phyloP scores from a whole-genome alignment of 2,113 vertebrate species.

The Tyto alba region DNA sequence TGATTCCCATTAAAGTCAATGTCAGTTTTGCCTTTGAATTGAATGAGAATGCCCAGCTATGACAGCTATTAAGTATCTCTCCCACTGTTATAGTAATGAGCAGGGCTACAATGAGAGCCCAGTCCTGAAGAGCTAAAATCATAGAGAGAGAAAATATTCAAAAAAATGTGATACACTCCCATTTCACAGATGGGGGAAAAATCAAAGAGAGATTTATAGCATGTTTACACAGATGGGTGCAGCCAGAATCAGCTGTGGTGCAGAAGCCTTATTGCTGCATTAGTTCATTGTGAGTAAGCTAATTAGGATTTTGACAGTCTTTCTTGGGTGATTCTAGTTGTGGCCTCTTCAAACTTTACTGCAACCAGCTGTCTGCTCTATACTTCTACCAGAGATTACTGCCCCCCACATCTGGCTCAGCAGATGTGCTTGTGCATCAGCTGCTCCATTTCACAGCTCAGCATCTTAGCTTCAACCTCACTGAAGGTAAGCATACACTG shows the following conservation, averaged over 20 bases:
- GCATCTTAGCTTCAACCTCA: background rate
- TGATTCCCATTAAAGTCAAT: conserved; percentile 29
- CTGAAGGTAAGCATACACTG: background rate
- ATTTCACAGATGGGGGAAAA: conserved; percentile 36
- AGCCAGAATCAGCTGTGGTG: conserved; percentile 45
- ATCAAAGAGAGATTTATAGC: conserved; percentile 49
- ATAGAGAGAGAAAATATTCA: background rate
- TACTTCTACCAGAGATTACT: background rate
- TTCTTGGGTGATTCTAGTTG: conserved; percentile 42
- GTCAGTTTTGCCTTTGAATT: conserved; percentile 48
- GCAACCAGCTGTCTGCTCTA: conserved; percentile 33
- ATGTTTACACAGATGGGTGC: conserved; percentile 57
- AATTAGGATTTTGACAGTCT: conserved; percentile 58
- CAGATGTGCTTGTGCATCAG: conserved; percentile 18
- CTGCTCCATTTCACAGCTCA: conserved; percentile 1
- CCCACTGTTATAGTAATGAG: conserved; percentile 29
- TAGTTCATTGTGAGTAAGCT: conserved; percentile 40
- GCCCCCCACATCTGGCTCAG: conserved; percentile 31
- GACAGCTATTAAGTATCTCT: conserved; percentile 28
- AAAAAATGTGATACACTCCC: background rate
- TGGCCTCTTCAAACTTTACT: conserved; percentile 63
- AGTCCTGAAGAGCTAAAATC: background rate
- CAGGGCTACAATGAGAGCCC: background rate
- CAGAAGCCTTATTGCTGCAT: conserved; percentile 31
- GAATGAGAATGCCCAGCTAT: background rate